These are phyloP conservation scores for Oreochromis spilurus DNA, from an alignment of 2,113 vertebrate species.

Conservation along the genomic window DNA sequence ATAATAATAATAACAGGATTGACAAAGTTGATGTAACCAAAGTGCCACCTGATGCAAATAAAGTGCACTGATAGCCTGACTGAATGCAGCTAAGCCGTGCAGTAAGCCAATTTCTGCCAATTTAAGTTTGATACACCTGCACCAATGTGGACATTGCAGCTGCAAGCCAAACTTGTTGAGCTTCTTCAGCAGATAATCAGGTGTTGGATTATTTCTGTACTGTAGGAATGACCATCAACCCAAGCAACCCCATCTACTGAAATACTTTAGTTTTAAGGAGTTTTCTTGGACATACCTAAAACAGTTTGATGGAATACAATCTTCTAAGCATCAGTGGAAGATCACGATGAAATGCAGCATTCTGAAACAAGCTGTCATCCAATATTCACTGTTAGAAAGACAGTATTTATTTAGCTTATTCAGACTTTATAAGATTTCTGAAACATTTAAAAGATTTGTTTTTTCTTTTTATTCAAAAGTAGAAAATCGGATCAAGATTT, in stretches of 20 bases:
- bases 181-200: background rate
- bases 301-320: background rate
- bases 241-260: background rate
- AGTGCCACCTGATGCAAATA: background rate
- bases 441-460: background rate
- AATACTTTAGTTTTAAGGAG: background rate
- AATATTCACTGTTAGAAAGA: background rate
- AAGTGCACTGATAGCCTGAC: background rate
- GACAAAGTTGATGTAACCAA: background rate
- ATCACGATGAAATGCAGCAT: background rate
- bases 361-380: background rate
- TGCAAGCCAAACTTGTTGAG: background rate
- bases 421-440: background rate
- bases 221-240: background rate
- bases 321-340: accelerated
- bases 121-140: background rate
- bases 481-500: background rate
- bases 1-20: background rate
- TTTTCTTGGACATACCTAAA: background rate
- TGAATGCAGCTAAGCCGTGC: background rate
- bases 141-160: background rate
- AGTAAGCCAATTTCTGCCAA: background rate
- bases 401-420: background rate
- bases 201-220: background rate
- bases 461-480: background rate